These are phyloP conservation scores for Pseudopodoces humilis DNA, from an alignment of 2,113 vertebrate genomes.

Conservation along the genomic window DNA sequence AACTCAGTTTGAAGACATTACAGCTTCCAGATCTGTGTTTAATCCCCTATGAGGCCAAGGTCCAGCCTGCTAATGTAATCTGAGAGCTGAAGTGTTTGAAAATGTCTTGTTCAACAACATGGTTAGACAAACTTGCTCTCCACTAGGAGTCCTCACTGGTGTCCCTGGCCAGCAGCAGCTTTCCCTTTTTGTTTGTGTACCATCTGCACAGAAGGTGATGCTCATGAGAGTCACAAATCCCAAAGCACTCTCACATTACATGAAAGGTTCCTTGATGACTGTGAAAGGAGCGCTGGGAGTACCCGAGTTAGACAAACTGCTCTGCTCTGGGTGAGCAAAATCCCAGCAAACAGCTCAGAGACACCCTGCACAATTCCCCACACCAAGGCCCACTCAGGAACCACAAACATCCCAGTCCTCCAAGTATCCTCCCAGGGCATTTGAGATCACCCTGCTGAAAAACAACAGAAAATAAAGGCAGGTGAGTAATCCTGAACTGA, in stretches of 20 bases:
- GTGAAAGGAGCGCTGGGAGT: neutral
- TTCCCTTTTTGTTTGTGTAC: neutral
- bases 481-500: neutral
- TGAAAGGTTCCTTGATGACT: neutral
- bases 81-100: conserved; percentile 32
- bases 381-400: neutral
- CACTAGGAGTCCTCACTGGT: neutral
- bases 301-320: neutral
- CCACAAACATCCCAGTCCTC: neutral
- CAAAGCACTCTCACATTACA: neutral
- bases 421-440: too few relatives aligned
- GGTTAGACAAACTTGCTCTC: neutral
- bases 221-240: neutral
- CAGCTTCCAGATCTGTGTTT: conserved; percentile 24
- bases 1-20: neutral
- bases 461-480: neutral
- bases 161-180: neutral
- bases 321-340: neutral
- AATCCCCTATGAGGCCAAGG: neutral
- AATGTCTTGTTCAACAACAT: neutral
- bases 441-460: neutral
- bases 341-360: neutral
- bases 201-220: neutral
- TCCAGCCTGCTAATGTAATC: conserved; percentile 20
- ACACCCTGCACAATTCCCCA: neutral